Evolutionary conservation across 2,797 vertebrate species (phyloP).

Genomic region (Smutsia gigantea): DNA sequence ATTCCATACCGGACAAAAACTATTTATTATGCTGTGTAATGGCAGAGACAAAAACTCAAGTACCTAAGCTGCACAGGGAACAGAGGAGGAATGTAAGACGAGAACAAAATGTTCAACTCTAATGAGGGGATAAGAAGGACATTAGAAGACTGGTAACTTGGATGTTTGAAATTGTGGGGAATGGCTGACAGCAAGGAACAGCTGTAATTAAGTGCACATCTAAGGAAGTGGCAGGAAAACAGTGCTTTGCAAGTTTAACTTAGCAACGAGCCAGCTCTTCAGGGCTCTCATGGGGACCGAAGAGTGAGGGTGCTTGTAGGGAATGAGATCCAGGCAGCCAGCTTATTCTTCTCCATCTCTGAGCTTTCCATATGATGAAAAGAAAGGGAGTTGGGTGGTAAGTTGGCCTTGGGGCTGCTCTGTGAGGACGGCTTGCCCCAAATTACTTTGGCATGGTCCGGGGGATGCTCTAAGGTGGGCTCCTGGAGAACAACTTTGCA

Average conservation of each 20-base stretch:
- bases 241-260: conserved; percentile 59
- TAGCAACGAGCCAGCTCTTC: neutral
- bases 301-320: conserved; percentile 1
- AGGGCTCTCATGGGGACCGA: conserved; percentile 63
- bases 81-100: conserved; percentile 39
- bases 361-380: neutral
- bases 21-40: conserved; percentile 44
- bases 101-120: conserved; percentile 69
- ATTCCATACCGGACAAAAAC: neutral
- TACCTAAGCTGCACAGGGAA: conserved; percentile 42
- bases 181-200: conserved; percentile 40
- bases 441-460: neutral
- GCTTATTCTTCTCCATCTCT: conserved; percentile 21
- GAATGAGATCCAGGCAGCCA: neutral
- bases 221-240: conserved; percentile 45
- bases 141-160: conserved; percentile 23
- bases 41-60: conserved; percentile 64
- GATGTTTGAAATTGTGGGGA: conserved; percentile 44
- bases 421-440: neutral
- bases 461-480: neutral
- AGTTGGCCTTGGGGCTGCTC: neutral
- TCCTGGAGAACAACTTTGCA: neutral
- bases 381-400: neutral
- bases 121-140: conserved; percentile 56
- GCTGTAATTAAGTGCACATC: conserved; percentile 67